These are phyloP conservation scores for Himalopsyche phryganea DNA, from an alignment of 1,140 invertebrate genomes.

Conservation along the genomic window DNA sequence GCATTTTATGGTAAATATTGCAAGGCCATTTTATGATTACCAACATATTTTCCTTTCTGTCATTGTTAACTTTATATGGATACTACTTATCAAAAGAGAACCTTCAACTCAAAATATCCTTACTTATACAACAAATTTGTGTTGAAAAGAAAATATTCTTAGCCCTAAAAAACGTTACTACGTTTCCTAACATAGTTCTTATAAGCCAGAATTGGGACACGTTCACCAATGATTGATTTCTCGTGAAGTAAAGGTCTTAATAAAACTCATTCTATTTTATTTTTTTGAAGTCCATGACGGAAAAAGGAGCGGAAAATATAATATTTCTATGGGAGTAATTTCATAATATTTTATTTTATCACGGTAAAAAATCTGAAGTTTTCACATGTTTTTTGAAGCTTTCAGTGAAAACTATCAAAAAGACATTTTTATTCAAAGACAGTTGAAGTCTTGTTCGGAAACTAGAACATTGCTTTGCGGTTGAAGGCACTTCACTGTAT, in stretches of 20 bases:
- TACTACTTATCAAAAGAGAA: no score
- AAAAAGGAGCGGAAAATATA: not conserved
- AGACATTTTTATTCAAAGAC: conserved; percentile 2
- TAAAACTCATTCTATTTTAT: not conserved
- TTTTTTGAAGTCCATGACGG: no score
- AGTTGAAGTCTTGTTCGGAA: not conserved
- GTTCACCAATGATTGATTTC: not conserved
- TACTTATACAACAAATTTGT: no score
- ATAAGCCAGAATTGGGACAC: not conserved
- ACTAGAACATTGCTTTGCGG: conserved; percentile 1
- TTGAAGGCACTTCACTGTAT: not conserved
- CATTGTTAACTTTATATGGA: not conserved
- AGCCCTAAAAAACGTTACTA: not conserved
- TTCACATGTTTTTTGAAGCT: not conserved
- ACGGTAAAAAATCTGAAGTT: not conserved
- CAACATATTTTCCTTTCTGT: not conserved
- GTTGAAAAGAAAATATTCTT: no score
- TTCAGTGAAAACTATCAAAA: not conserved
- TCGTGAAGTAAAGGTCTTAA: not conserved
- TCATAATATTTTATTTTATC: not conserved
- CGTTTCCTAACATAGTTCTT: no score
- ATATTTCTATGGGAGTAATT: not conserved
- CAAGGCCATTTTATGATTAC: no score
- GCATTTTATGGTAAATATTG: no score
- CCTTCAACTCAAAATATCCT: no score